A percentile compares a stretch with the other conserved stretches of the same genome.
phyloP scores from a whole-genome alignment of 2,888 invertebrate species.

The Lycocerus yunnanus region DNA sequence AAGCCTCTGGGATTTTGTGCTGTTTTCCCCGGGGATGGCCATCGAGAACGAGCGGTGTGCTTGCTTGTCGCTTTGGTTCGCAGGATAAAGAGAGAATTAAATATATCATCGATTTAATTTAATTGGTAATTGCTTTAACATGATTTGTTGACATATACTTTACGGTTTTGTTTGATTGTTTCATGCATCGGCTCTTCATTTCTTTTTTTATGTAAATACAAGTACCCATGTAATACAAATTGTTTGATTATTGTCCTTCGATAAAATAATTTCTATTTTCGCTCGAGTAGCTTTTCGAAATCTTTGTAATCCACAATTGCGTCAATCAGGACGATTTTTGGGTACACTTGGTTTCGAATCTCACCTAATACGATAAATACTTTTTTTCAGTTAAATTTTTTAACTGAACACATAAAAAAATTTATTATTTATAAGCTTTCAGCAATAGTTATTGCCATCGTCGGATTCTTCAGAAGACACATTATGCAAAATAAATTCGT shows the following conservation, averaged over 20 bases:
- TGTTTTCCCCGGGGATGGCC: conserved; percentile 40
- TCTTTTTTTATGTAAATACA: not conserved
- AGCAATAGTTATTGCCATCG: no score
- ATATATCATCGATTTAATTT: conserved; percentile 33
- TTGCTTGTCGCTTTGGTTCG: conserved; percentile 27
- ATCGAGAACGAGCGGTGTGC: conserved; percentile 28
- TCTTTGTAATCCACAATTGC: not conserved
- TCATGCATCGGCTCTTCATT: not conserved
- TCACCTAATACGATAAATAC: no score
- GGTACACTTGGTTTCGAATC: no score
- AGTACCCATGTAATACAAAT: not conserved
- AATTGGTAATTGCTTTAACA: conserved; percentile 32
- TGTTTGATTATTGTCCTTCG: not conserved
- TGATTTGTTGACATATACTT: conserved; percentile 28
- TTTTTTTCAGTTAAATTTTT: no score
- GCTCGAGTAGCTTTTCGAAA: not conserved
- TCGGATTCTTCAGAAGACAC: no score
- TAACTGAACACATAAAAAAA: no score
- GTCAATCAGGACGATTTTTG: not conserved
- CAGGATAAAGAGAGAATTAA: conserved; percentile 29
- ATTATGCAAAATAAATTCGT: no score
- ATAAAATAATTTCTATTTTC: not conserved
- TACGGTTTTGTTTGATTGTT: conserved; percentile 15
- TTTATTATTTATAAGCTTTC: no score
- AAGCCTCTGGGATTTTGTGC: conserved; percentile 51